Conservation (phyloP, 2,113 vertebrate genomes). For the Tringa solitaria region DNA sequence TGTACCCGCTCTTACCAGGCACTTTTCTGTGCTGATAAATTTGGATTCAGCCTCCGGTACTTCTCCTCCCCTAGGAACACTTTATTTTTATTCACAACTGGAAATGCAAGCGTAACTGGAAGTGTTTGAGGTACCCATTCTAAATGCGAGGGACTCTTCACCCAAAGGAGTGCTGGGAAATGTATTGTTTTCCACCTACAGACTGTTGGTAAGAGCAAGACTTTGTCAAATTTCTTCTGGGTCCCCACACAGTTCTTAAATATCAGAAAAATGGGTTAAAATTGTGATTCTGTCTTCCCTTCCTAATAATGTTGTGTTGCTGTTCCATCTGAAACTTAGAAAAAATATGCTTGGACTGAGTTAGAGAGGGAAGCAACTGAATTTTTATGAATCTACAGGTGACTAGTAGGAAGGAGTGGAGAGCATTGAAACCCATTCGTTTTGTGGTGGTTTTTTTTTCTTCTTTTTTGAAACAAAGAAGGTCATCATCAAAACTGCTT, state of each 20-base stretch:
- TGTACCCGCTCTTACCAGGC: neutral
- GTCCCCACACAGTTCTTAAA: neutral
- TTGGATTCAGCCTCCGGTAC: neutral
- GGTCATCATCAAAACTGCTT: neutral
- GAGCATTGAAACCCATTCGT: rapidly evolving
- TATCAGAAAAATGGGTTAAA: neutral
- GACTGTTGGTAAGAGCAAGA: neutral
- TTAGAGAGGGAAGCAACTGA: neutral
- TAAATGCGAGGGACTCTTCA: neutral
- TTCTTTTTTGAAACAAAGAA: too few relatives aligned
- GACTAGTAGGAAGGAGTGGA: neutral
- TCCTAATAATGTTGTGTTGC: neutral
- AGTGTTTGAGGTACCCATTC: neutral
- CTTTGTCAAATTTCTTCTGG: neutral
- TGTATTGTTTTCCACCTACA: neutral
- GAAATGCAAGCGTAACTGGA: rapidly evolving
- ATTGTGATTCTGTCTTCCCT: neutral
- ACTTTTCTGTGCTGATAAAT: neutral
- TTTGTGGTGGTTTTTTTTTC: too few relatives aligned
- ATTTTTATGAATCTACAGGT: neutral
- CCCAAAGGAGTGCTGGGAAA: neutral
- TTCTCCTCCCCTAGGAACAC: neutral
- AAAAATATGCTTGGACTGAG: neutral
- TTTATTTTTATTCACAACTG: neutral
- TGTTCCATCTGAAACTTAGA: neutral